Percentiles rank a stretch among this genome's conserved stretches.
These are phyloP conservation scores for Invenusta paracnida DNA, from an alignment of 2,888 invertebrate species.

Conservation along the genomic window DNA sequence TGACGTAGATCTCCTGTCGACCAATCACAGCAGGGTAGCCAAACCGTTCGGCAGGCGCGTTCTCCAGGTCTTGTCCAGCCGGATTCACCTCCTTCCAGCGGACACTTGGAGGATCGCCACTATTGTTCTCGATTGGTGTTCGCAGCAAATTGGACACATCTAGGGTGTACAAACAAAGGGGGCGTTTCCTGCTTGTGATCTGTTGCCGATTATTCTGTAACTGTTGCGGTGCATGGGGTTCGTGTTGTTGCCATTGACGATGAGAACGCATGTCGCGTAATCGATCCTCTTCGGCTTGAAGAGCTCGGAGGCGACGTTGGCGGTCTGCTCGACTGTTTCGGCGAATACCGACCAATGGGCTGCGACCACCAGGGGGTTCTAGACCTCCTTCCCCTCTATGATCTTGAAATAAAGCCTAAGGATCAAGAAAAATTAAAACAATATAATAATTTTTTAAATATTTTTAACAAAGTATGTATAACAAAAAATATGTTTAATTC, in stretches of 20 bases:
- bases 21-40: slow-evolving; percentile 10
- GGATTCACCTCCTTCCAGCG: not conserved
- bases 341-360: not conserved
- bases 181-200: not conserved
- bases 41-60: not conserved
- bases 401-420: too few species aligned
- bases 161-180: not conserved
- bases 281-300: not conserved
- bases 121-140: too few species aligned
- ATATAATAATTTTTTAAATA: too few species aligned
- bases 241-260: too few species aligned
- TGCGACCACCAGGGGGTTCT: not conserved
- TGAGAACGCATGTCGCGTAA: not conserved
- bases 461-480: too few species aligned
- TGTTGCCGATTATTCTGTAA: too few species aligned
- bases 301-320: not conserved
- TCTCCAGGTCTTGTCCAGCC: not conserved
- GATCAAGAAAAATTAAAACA: too few species aligned
- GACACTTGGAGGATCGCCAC: not conserved
- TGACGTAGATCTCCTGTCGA: slow-evolving; percentile 19
- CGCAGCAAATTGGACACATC: not conserved
- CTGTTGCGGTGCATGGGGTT: too few species aligned
- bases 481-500: too few species aligned
- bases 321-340: not conserved
- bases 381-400: too few species aligned